These are phyloP conservation scores for Peromyscus attwateri DNA, from an alignment of 2,797 vertebrate species.

Conservation along the genomic window DNA sequence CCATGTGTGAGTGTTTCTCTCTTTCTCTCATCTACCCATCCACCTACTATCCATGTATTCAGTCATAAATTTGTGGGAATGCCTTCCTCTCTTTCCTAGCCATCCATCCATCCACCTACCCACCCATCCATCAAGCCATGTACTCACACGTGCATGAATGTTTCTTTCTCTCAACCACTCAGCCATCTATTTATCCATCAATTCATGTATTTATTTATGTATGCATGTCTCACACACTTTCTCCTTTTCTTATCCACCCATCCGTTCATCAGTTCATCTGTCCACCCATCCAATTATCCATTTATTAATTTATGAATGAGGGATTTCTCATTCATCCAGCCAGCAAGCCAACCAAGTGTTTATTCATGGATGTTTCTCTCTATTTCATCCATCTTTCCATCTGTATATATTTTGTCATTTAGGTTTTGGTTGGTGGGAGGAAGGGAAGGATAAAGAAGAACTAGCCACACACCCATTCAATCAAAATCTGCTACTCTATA, in stretches of 20 bases:
- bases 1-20: neutral
- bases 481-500: neutral
- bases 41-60: neutral
- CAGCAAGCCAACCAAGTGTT: neutral
- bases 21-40: neutral
- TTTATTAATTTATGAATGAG: neutral
- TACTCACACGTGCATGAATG: neutral
- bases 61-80: neutral
- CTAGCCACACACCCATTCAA: neutral
- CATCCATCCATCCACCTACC: neutral
- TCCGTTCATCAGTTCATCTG: neutral
- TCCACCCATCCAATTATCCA: neutral
- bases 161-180: neutral
- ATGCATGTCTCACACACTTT: too few relatives aligned
- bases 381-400: neutral
- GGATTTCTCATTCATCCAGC: neutral
- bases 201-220: neutral
- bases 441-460: neutral
- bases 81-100: neutral
- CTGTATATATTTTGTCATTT: neutral
- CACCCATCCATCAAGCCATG: neutral
- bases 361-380: neutral
- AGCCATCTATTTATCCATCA: neutral
- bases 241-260: neutral
- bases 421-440: neutral